These are phyloP conservation scores for Gonatopus flavifemur DNA, from an alignment of 1,140 invertebrate species.

Conservation along the genomic window DNA sequence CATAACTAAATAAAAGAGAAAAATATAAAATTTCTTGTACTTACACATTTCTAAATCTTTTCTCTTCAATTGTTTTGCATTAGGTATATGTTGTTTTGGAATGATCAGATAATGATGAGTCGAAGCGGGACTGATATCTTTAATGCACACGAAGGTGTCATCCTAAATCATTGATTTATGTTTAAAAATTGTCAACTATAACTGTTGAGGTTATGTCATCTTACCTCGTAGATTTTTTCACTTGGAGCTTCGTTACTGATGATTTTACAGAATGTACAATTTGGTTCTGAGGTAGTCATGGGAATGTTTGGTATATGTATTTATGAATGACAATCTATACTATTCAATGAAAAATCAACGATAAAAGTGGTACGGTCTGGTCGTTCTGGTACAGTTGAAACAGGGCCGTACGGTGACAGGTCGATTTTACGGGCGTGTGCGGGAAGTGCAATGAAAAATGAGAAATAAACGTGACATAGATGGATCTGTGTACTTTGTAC, in stretches of 20 bases:
- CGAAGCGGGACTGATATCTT: constrained; percentile 81
- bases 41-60: constrained; percentile 70
- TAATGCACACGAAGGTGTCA: constrained; percentile 76
- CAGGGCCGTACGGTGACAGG: no score
- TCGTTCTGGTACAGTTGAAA: no score
- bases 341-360: background rate
- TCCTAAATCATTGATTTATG: constrained; percentile 61
- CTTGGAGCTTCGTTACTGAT: constrained; percentile 61
- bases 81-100: constrained; percentile 74
- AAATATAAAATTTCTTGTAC: constrained; percentile 24
- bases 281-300: constrained; percentile 18
- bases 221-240: constrained; percentile 57
- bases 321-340: background rate
- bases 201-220: constrained; percentile 8
- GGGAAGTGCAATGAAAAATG: no score
- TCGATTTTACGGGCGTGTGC: no score
- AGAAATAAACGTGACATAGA: no score
- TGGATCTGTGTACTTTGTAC: no score
- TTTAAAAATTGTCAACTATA: background rate
- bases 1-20: constrained; percentile 23
- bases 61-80: constrained; percentile 69
- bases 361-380: no score
- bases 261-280: constrained; percentile 78
- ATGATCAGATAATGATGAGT: constrained; percentile 80
- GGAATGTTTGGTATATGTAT: background rate